Evolutionary conservation across 1,140 invertebrate species (phyloP), one percentile per base, ranked within the genome.

Genomic region (Bombus huntii): DNA sequence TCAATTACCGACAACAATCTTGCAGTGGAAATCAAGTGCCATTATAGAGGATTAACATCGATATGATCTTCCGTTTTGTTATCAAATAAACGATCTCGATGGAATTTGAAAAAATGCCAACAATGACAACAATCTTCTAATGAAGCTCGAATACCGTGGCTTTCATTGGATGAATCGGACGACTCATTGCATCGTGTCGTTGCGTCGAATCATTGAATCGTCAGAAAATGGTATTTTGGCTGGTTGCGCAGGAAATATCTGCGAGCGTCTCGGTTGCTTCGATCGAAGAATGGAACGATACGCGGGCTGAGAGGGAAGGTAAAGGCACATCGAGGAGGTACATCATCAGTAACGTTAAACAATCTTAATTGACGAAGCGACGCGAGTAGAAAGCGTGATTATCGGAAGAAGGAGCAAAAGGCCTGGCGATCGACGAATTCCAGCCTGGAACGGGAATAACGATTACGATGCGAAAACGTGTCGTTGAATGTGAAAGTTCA

Each of bases 401-500:
- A 83, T 78, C 44, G 82, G 74, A 83, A 78, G 82, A 78, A 68
- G 0, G 65, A n/a, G 70, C 74, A 70, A 83, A 68, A 78, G 82
- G 62, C 59, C n/a, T 75, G 74, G 74, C 72, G 47, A 74, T 68
- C 65, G 66, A 59, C 74, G 74, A 78, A 78, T 83, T 83, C 82
- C 82, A 83, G n/a, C 34, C 82, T 83, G 76, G 47, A 79, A 84
- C 66, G 75, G 76, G 39, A 84, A 79, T 79, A 79, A 79, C 75
- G 83, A 84, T 84, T 84, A 79, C 83, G 75, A 79, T 79, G 83
- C 83, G 76, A 84, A 84, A 84, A 84, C 83, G 70, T 53, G n/a
- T 79, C 76, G 83, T 72, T 77, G 76, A 84, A 84, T 84, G 83
- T 84, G 83, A 84, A 84, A 84, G 83, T 84, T 84, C 83, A 84